These are phyloP conservation scores for Rutilus rutilus DNA, from an alignment of 2,113 vertebrate species.

Conservation along the genomic window DNA sequence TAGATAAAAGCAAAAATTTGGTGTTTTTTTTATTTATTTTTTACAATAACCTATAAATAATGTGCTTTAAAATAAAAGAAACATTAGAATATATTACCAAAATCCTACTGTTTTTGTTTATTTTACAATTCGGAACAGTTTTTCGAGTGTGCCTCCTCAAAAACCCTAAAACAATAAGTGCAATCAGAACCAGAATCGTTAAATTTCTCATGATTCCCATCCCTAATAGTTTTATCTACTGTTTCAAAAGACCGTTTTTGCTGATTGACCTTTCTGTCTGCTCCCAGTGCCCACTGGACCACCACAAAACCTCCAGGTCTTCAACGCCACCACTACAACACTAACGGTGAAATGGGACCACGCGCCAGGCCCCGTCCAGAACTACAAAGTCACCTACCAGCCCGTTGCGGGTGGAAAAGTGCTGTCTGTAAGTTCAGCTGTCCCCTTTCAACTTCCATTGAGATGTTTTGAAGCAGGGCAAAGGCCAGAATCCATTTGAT, in stretches of 20 bases:
- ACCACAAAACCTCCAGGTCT: slow-evolving; percentile 88
- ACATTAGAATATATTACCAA: neutral
- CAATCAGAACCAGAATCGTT: neutral
- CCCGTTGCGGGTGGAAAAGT: slow-evolving; percentile 79
- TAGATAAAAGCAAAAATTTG: neutral
- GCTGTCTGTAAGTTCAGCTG: slow-evolving; percentile 75
- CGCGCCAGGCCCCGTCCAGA: slow-evolving; percentile 85
- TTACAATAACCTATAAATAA: neutral
- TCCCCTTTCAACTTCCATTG: neutral
- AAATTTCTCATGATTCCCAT: slow-evolving; percentile 27
- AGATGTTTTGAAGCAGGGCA: slow-evolving; percentile 37
- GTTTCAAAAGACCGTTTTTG: neutral
- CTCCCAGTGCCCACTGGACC: slow-evolving; percentile 81
- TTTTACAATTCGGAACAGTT: neutral
- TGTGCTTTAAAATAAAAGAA: neutral
- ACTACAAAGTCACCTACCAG: slow-evolving; percentile 84
- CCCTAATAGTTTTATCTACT: neutral
- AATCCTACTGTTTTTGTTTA: neutral
- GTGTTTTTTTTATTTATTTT: neutral
- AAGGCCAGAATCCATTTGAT: slow-evolving; percentile 40
- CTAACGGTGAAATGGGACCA: slow-evolving; percentile 91
- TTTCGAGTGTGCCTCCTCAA: neutral
- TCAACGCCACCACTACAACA: slow-evolving; percentile 87
- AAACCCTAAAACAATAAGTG: neutral
- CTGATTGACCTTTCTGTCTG: slow-evolving; percentile 26